phyloP scores from a whole-genome alignment of 2,113 vertebrate species.

The Rhinoderma darwinii region DNA sequence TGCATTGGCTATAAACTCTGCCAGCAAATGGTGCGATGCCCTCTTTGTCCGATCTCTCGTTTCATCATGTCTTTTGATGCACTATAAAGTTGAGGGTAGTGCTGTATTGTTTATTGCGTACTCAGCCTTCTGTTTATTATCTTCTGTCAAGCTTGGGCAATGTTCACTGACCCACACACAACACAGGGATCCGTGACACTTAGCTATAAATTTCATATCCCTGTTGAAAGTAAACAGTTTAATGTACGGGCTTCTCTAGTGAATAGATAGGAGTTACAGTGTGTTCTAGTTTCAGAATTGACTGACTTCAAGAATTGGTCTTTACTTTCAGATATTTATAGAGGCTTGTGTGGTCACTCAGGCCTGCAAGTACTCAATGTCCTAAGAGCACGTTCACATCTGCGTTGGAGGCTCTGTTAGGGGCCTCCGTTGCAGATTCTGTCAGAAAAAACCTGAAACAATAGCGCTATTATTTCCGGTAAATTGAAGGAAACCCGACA shows the following conservation, averaged over 20 bases:
- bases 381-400: too few relatives aligned
- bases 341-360: not conserved
- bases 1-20: not conserved
- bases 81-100: not conserved
- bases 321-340: not conserved
- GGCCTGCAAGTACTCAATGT: not conserved
- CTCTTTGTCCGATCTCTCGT: not conserved
- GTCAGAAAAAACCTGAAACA: too few relatives aligned
- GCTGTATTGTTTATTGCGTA: conserved; percentile 19
- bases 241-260: not conserved
- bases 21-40: not conserved
- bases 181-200: not conserved
- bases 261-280: not conserved
- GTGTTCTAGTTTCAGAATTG: not conserved
- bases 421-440: too few relatives aligned
- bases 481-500: too few relatives aligned
- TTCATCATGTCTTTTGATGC: conserved; percentile 17
- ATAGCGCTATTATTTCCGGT: too few relatives aligned
- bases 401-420: too few relatives aligned
- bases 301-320: not conserved
- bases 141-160: conserved; percentile 9
- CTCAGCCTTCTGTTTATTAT: conserved; percentile 23
- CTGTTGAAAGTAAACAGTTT: conserved; percentile 8
- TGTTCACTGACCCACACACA: conserved; percentile 3
- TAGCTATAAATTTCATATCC: not conserved